Base-by-base conservation (phyloP, 1,140 invertebrate genomes). In the Yoshiicerus persimilis region DNA sequence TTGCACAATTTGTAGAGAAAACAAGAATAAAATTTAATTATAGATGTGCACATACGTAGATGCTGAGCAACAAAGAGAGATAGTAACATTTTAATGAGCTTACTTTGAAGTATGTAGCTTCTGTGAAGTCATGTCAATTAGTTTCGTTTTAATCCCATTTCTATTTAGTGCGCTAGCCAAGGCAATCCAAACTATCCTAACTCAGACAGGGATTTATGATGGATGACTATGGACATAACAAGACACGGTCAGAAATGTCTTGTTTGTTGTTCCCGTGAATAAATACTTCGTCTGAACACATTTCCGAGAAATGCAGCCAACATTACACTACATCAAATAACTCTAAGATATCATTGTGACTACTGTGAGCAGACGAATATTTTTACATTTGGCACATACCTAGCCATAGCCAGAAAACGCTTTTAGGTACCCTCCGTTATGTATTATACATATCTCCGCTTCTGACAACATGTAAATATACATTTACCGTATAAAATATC, bases 21-120 rank as follows among this genome's bases (percentile, higher is more conserved):
- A 70, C 66, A 70, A 30, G 66, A 70, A 70, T 70, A 70, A 70
- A 70, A 70, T 70, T 70, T 70, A 70, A 70, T 70, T 70, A 70
- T 70, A 70, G 66, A 70, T 70, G 66, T 70, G 30, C 66, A 70
- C 66, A 70, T 70, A 30, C 66, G 30, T 70, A 70, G 16, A 30
- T 70, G 66, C 30, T 70, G 30, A 70, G 30, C 66, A 70, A 70
- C 66, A 70, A 70, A 70, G 66, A 30, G 66, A 70, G 25, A 70
- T 30, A 70, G 25, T 70, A 70, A 70, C 66, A 70, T 70, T 70
- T 70, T 70, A 70, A 70, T 70, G 66, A 70, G 66, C 66, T 70
- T 30, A 70, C 66, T 70, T 70, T 70, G 66, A 70, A 70, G 66
- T 70, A 70, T 70, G 66, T 30, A 70, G 66, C 66, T 70, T 32